Conservation (phyloP, 2,888 invertebrate genomes). For the Caenorhabditis sp. region DNA sequence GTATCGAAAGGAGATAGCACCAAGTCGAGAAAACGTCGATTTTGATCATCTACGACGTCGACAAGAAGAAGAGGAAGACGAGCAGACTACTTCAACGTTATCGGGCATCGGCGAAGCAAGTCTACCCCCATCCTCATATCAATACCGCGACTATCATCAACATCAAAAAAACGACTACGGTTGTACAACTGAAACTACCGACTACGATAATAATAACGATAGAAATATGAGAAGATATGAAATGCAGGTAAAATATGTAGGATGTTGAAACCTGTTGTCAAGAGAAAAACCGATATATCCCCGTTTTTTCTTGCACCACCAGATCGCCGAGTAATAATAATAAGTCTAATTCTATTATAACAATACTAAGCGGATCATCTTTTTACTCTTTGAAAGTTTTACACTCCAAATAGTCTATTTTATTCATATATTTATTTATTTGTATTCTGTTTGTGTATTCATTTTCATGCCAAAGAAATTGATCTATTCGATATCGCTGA, state of each 20-base stretch:
- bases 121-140: conserved; percentile 10
- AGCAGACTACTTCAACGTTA: conserved; percentile 15
- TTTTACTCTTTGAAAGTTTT: neutral
- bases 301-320: neutral
- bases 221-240: conserved; percentile 26
- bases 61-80: conserved; percentile 17
- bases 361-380: neutral
- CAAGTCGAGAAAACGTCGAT: conserved; percentile 50
- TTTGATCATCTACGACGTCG: conserved; percentile 46
- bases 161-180: conserved; percentile 37
- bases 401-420: neutral
- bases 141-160: conserved; percentile 41
- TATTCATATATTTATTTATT: neutral
- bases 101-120: conserved; percentile 1
- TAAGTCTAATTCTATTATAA: conserved; percentile 6
- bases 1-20: conserved; percentile 50
- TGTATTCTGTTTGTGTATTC: neutral
- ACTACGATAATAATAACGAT: neutral
- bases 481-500: conserved; percentile 34
- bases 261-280: neutral
- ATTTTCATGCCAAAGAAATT: conserved; percentile 15
- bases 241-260: conserved; percentile 30
- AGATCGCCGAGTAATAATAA: neutral
- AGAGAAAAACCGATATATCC: neutral
- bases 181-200: conserved; percentile 3